Base-by-base conservation (phyloP, 1,140 invertebrate genomes). In the Conus betulinus region DNA sequence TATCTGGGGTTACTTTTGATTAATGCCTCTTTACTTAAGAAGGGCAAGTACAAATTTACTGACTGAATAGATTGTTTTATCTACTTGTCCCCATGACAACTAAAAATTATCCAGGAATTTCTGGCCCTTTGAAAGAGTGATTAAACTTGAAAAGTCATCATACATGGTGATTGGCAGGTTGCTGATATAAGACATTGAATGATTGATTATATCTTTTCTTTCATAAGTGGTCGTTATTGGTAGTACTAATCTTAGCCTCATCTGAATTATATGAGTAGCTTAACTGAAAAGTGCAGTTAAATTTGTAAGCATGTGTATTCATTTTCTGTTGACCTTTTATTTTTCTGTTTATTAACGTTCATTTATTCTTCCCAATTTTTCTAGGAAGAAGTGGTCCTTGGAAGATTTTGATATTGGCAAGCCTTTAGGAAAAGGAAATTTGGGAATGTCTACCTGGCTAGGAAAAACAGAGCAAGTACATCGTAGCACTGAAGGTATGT, bases 371-470 rank as follows among this genome's bases (percentile, higher is more conserved):
- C 39, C 39, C 39, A 39, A 39, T 39, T 39, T 88, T 91, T 88
- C 23, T 85, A 93, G 89, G 85, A 92, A 91, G 74, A 92, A 89
- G 82, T 95, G 94, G 94, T 89, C 96, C 0, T 95, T 99, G n/a
- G 96, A 97, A 60, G 97, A 99, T 96, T 99, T 99, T 96, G 99
- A 99, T 92, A 98, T 99, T 94, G 99, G 99, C 0, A 96, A 97
- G 89, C 97, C 98, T 1, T 95, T 99, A 7, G 99, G 99, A 0
- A 98, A 98, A 96, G 99, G 99, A 87, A 99, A 96, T 99, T 99
- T 96, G 99, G 99, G 17, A 99, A 98, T 96, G 99, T 99, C 0
- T 99, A 99, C 95, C 95, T 99, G 89, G 99, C 99, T 1, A 96
- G 99, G 99, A 99, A 94, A 99, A 98, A 93, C 96, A 97, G 90